phyloP scores from a whole-genome alignment of 2,113 vertebrate species.

The Eclectus roratus region DNA sequence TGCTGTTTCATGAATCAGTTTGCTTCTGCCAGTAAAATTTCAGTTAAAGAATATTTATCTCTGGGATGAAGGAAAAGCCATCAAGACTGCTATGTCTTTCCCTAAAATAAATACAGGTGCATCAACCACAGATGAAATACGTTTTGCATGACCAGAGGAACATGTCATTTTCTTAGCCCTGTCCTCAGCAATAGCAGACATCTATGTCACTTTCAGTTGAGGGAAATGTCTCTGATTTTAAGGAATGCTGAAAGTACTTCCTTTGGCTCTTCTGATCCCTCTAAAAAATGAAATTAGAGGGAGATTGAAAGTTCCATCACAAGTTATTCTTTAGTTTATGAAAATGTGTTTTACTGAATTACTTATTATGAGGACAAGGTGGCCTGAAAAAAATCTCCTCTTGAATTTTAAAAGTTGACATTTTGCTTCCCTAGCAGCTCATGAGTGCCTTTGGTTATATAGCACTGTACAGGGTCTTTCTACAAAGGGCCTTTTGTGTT shows the following conservation, averaged over 20 bases:
- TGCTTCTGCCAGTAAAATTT: background rate
- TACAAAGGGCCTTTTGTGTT: conserved; percentile 23
- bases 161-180: background rate
- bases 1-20: background rate
- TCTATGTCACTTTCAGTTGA: background rate
- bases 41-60: background rate
- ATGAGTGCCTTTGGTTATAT: background rate
- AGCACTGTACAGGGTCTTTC: background rate
- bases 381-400: background rate
- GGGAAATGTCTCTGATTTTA: conserved; percentile 22
- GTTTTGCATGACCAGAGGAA: background rate
- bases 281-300: background rate
- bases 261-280: background rate
- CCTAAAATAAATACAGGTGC: conserved; percentile 20
- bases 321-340: background rate
- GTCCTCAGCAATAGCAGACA: background rate
- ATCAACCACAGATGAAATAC: background rate
- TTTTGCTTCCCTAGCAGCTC: background rate
- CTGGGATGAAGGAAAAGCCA: background rate
- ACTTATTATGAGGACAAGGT: background rate
- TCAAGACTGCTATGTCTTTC: background rate
- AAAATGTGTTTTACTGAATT: conserved; percentile 18
- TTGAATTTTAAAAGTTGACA: background rate
- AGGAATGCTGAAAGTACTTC: background rate
- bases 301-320: background rate